These are phyloP conservation scores for Oreochromis niloticus DNA, from an alignment of 2,113 vertebrate genomes.

Conservation along the genomic window DNA sequence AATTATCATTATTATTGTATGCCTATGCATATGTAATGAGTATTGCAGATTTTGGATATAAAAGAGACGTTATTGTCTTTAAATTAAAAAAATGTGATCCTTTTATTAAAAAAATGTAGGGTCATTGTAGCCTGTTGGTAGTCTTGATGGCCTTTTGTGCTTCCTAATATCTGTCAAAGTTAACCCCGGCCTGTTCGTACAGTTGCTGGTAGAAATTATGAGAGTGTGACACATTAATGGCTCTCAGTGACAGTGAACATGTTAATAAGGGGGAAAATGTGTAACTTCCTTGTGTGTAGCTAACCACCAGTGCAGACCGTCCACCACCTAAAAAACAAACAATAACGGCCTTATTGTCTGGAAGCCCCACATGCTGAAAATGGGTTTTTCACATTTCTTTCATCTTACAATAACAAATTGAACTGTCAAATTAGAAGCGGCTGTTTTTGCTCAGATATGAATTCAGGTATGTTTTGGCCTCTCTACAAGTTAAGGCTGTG, in stretches of 20 bases:
- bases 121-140: rapidly evolving
- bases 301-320: background rate
- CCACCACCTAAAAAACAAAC: background rate
- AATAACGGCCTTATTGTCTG: rapidly evolving
- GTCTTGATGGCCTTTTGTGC: rapidly evolving
- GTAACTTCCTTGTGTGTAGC: background rate
- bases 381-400: background rate
- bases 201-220: background rate
- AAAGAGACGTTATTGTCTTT: rapidly evolving
- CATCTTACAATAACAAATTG: background rate
- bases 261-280: background rate
- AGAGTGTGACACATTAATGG: background rate
- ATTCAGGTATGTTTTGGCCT: background rate
- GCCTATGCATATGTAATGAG: background rate
- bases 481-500: background rate
- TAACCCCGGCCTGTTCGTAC: rapidly evolving
- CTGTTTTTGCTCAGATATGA: background rate
- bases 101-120: rapidly evolving
- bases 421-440: background rate
- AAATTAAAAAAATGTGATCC: background rate
- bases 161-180: background rate
- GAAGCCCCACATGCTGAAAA: background rate
- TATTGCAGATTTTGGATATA: rapidly evolving
- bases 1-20: background rate
- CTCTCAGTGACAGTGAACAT: background rate